These are phyloP conservation scores for Drosophila parthenogenetica DNA, from an alignment of 2,888 invertebrate species.

Conservation along the genomic window DNA sequence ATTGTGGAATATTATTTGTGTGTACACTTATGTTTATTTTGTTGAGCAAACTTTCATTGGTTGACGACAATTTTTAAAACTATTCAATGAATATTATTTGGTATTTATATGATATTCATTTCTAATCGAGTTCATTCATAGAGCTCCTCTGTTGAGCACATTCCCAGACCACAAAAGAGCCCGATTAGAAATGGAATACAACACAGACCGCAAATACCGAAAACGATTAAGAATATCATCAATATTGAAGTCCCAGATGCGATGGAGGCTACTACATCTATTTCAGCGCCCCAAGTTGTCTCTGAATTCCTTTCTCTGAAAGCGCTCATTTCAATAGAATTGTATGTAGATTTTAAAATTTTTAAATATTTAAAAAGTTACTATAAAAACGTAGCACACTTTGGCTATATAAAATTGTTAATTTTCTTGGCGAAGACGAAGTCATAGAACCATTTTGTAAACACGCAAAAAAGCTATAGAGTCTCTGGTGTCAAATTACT, in stretches of 20 bases:
- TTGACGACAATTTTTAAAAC: not conserved
- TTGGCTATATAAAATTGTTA: not conserved
- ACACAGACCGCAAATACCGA: not conserved
- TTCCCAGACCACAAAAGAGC: slow-evolving; percentile 19
- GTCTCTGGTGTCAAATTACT: slow-evolving; percentile 15
- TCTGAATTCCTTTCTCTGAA: not conserved
- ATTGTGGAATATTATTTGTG: too few species aligned
- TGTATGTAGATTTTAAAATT: slow-evolving; percentile 3
- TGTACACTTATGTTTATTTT: not conserved
- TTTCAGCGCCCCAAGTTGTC: not conserved
- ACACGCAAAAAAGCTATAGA: not conserved
- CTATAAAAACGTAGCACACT: slow-evolving; percentile 15
- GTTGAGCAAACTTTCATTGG: not conserved
- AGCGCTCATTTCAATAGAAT: slow-evolving; percentile 5
- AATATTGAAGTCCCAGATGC: slow-evolving; percentile 1
- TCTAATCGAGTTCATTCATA: not conserved
- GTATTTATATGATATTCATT: not conserved
- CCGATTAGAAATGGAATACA: slow-evolving; percentile 25
- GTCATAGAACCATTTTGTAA: too few species aligned
- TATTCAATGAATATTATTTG: not conserved
- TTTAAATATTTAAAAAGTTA: not conserved
- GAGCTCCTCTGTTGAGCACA: not conserved
- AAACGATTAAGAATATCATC: not conserved
- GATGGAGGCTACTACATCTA: not conserved
- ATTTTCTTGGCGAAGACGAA: too few species aligned